Percentiles rank a stretch among this genome's conserved stretches.
These are phyloP conservation scores for Ciona savignyi DNA, from an alignment of 23 tunicate genomes.

Conservation along the genomic window DNA sequence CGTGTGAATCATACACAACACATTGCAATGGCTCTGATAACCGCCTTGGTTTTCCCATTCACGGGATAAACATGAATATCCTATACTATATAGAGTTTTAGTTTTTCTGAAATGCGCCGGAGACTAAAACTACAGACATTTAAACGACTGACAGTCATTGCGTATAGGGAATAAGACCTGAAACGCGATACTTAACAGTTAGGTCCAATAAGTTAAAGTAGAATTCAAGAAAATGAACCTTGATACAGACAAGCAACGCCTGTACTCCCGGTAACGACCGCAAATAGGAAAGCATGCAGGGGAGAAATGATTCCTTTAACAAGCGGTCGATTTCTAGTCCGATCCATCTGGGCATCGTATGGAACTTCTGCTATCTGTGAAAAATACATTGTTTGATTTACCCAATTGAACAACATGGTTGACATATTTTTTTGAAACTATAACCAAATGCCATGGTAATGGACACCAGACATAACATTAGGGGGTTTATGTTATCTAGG, in stretches of 20 bases:
- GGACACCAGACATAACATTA: neutral
- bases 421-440: neutral
- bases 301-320: slow-evolving; percentile 57
- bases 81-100: too few species aligned
- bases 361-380: slow-evolving; percentile 76
- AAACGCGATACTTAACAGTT: too few species aligned
- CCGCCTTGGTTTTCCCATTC: too few species aligned
- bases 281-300: slow-evolving; percentile 59
- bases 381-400: too few species aligned
- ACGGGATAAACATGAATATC: too few species aligned
- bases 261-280: slow-evolving; percentile 21
- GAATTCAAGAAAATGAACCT: slow-evolving; percentile 27
- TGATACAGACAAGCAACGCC: slow-evolving; percentile 54
- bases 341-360: slow-evolving; percentile 93
- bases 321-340: slow-evolving; percentile 70
- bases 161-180: too few species aligned
- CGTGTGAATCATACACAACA: too few species aligned
- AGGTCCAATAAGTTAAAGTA: neutral
- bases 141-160: too few species aligned
- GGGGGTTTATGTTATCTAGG: too few species aligned
- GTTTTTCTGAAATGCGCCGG: too few species aligned
- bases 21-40: too few species aligned
- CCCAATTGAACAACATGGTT: neutral
- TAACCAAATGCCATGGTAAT: neutral
- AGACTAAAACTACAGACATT: too few species aligned